Base-by-base conservation (phyloP, 2,113 vertebrate genomes). In the Strigops habroptila region DNA sequence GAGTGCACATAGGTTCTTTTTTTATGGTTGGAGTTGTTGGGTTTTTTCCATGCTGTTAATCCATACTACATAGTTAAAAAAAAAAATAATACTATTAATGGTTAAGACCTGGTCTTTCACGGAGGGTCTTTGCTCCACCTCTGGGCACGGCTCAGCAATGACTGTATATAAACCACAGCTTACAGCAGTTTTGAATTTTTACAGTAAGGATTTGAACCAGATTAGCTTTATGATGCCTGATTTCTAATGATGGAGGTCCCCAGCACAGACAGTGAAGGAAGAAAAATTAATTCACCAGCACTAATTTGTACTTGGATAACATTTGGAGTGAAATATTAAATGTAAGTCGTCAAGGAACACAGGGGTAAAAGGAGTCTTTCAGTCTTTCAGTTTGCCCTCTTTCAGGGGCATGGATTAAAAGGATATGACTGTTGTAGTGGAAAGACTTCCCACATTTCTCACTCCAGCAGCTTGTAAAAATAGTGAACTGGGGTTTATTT, bases 371-470 rank as follows among this genome's bases (percentile, higher is more conserved):
- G 11, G 15, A 93, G 35, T 75, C 68, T 91, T 95, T 91, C 75
- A 73, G 53, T 85, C 55, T 83, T 93, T 80, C 68, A 67, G 82
- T 88, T 88, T 83, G 46, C 37, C 39, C 27, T 93, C 51, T 94
- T 96, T 33, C 64, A 93, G 22, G 8, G 49, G 21, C 41, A 48
- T 2, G 6, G 70, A 43, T 82, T 91, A 76, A 82, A 96, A 90
- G 67, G 85, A 88, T 96, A 91, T 22, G 46, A 81, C 79, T 85
- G 68, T 60, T 91, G 48, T 64, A 88, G 64, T 81, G 63, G 65
- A 96, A 96, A 90, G 63, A 88, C 43, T 95, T 96, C 48, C 91
- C 71, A 87, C n/a, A 71, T 90, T 96, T 97, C 67, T 93, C 87
- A 82, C 67, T 90, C n/a, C 63, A 91, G 76, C 86, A 95, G 68